Base-by-base conservation (phyloP, 1,140 invertebrate genomes). In the Cataglyphis hispanica region DNA sequence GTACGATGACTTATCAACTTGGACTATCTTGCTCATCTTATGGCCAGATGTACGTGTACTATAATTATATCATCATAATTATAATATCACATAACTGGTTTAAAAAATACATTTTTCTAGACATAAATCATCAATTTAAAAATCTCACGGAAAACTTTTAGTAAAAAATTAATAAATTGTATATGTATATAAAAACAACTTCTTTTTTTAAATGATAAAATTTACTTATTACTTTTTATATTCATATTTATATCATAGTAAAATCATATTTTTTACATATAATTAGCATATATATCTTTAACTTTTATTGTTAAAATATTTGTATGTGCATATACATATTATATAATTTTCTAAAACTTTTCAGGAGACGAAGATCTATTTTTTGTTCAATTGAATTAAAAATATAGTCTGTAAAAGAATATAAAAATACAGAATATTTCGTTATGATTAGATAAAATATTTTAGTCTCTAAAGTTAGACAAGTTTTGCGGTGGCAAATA, bases 1-100 rank as follows among this genome's bases (percentile, higher is more conserved):
- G 25, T 46, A 13, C 37, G 11, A n/a, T 16, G 16, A 25, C 27
- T 83, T 72, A 61, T 83, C 67, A 83, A 27, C 19, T 83, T 43
- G 60, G 4, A 46, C 37, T 46, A 43, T 13, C 10, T 81, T 37
- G 11, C 69, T 22, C 7, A 43, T 66, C 46, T 50, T 50, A 16
- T 16, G 11, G 7, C 4, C 22, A 64, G 0, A 46, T 1, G 46
- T 19, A 16, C 19, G 16, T 50, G 0, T 50, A 43, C 10, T 74
- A 37, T 25, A 22, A 58, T 27, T 72, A 46, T 46, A 46, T 13
- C 16, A 4, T 50, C 16, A 19, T 50, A 50, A 50, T 50, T 50
- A 19, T 19, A 50, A 50, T 19, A 50, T 50, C 13, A 1, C 13
- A 19, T 50, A 50, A 50, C 46, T 16, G 43, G 13, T 46, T 50